Base-by-base conservation (phyloP, 2,888 invertebrate species). In the Noctua fimbriata region DNA sequence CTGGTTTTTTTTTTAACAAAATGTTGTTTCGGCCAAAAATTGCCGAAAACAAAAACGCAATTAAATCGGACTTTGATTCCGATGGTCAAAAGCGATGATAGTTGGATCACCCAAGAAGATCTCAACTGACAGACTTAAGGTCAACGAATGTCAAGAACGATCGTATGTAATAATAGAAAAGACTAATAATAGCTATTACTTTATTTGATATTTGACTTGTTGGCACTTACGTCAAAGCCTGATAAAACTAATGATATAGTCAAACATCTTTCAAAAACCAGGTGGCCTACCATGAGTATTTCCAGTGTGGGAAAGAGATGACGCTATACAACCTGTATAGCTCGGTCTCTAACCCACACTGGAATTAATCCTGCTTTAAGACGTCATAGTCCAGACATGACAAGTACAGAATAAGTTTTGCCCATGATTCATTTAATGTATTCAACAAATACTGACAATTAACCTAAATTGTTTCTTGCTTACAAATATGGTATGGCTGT, bases 391-490 rank as follows among this genome's bases (percentile, higher is more conserved):
- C 36, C 28, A 71, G n/a, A 67, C 60, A 60, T 58, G n/a, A 41
- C 6, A 36, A 32, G 24, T 28, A 55, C 16, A 44, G 71, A 73
- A 76, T 73, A 76, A 76, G 32, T 67, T 52, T 58, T 69, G 18
- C 9, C 52, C 21, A 79, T 78, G 74, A 58, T 52, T 79, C 65
- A 73, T 69, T 78, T 12, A 32, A 69, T 60, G 47, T 52, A 63
- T 71, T n/a, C 67, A 65, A 74, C 70, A 69, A 81, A 81, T 74
- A 47, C 73, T 69, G 41, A 74, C 70, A 83, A 83, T 86, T 86
- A 83, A 83, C 86, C 76, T 63, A 60, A 89, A 85, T 85, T 74
- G 66, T 82, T 87, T 78, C 84, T 83, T 73, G 78, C 82, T 69
- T 73, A 82, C 71, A 88, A 88, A 49, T 82, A 88, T 77, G 69